These are phyloP conservation scores for Muscina levida DNA, from an alignment of 2,888 invertebrate genomes.

Conservation along the genomic window DNA sequence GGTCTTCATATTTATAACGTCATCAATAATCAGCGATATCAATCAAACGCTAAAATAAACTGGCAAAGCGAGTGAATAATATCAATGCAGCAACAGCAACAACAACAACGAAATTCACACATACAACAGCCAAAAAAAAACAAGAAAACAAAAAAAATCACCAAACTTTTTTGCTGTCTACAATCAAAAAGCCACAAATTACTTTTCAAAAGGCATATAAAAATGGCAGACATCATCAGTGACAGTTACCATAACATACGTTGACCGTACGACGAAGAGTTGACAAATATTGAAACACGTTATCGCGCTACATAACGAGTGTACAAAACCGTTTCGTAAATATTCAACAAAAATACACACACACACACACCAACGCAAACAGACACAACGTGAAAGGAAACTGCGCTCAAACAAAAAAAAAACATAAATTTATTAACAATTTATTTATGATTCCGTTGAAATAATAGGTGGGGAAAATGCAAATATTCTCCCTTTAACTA, in stretches of 20 bases:
- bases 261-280: slow-evolving; percentile 33
- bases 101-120: too few species aligned
- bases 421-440: slow-evolving; percentile 38
- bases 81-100: background rate
- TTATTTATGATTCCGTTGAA: slow-evolving; percentile 34
- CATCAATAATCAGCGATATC: slow-evolving; percentile 29
- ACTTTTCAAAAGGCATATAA: slow-evolving; percentile 51
- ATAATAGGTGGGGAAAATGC: slow-evolving; percentile 20
- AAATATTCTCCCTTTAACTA: background rate
- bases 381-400: background rate
- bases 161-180: slow-evolving; percentile 27
- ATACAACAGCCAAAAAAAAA: background rate
- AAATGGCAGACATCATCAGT: slow-evolving; percentile 51
- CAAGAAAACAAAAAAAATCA: slow-evolving; percentile 6
- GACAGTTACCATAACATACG: slow-evolving; percentile 38
- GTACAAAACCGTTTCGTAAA: slow-evolving; percentile 25
- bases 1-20: slow-evolving; percentile 18
- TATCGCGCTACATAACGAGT: slow-evolving; percentile 1
- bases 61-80: background rate
- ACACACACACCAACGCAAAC: background rate
- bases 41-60: slow-evolving; percentile 15
- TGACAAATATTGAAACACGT: slow-evolving; percentile 15
- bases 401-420: background rate
- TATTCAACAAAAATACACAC: too few species aligned
- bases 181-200: slow-evolving; percentile 62